Evolutionary conservation across 2,888 invertebrate species (phyloP).

Genomic region (Polyploca ridens): DNA sequence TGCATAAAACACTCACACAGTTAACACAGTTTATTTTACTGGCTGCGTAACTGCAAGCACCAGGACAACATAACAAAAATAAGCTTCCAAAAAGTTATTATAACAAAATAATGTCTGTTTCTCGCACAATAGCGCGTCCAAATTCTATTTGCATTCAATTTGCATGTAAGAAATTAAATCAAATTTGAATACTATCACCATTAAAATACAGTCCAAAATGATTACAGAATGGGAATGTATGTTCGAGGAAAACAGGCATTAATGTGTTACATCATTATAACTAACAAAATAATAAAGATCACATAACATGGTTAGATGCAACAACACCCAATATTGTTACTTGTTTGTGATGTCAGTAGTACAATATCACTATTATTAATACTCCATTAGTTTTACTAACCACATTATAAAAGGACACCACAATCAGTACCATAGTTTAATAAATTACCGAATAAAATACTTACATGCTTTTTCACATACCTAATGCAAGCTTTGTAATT

Average conservation of each 20-base stretch:
- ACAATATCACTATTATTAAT: background rate
- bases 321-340: background rate
- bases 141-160: no score
- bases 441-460: background rate
- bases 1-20: background rate
- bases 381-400: background rate
- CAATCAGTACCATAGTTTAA: background rate
- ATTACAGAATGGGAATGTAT: background rate
- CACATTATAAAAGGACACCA: background rate
- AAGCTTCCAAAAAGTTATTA: constrained; percentile 16
- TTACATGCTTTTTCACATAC: background rate
- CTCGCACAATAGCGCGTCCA: background rate
- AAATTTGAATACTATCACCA: background rate
- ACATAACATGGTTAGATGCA: background rate
- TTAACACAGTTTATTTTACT: background rate
- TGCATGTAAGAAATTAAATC: background rate
- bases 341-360: background rate
- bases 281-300: background rate
- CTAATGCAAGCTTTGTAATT: background rate
- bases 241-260: background rate
- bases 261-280: background rate
- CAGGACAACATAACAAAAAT: constrained; percentile 30
- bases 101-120: constrained; percentile 15
- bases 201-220: background rate
- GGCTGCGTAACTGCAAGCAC: constrained; percentile 15